Conservation (phyloP, 2,888 invertebrate genomes). For the Melinaea marsaeus region DNA sequence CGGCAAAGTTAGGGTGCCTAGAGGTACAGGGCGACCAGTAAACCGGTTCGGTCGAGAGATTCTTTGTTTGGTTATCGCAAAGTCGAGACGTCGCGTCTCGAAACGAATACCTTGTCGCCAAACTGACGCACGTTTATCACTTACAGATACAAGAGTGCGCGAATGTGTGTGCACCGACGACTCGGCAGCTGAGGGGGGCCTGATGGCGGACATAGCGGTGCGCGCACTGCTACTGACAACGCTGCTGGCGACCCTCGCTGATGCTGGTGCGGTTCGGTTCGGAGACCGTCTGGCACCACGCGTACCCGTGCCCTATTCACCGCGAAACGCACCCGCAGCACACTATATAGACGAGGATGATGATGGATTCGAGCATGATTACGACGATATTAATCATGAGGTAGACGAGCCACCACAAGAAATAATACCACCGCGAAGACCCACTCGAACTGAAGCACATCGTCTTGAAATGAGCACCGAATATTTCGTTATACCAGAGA, state of each 20-base stretch:
- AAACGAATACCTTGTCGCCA: conserved; percentile 40
- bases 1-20: conserved; percentile 65
- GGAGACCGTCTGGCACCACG: conserved; percentile 67
- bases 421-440: conserved; percentile 54
- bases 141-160: conserved; percentile 55
- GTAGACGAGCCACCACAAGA: conserved; percentile 45
- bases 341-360: conserved; percentile 57
- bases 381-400: conserved; percentile 50
- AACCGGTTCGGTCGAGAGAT: conserved; percentile 66
- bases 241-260: conserved; percentile 52
- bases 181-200: conserved; percentile 64
- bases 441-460: conserved; percentile 68
- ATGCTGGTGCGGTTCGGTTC: conserved; percentile 57
- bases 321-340: conserved; percentile 52
- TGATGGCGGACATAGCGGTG: conserved; percentile 58
- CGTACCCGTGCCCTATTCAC: conserved; percentile 62
- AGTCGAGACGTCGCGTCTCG: conserved; percentile 49
- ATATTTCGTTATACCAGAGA: conserved; percentile 86
- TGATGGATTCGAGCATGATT: conserved; percentile 57
- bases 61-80: conserved; percentile 61
- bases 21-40: conserved; percentile 55
- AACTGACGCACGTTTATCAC: conserved; percentile 46
- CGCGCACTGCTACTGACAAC: conserved; percentile 57
- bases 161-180: conserved; percentile 55
- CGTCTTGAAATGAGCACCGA: conserved; percentile 90